Conservation (phyloP, 2,113 vertebrate genomes). For the Formicarius rufipectus region DNA sequence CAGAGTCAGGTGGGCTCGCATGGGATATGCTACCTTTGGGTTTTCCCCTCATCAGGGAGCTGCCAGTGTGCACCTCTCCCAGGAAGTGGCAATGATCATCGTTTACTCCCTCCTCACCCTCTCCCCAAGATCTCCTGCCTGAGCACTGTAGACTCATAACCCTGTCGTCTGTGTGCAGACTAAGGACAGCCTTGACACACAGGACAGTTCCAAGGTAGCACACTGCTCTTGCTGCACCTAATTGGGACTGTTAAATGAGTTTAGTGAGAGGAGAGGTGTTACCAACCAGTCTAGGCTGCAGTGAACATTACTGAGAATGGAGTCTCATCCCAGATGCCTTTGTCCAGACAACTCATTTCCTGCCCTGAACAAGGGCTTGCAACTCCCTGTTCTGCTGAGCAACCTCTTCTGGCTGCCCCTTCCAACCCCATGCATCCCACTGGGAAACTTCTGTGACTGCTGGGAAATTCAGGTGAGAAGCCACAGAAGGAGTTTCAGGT, state of each 20-base stretch:
- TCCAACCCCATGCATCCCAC: background rate
- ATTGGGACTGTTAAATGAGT: background rate
- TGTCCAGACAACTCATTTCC: background rate
- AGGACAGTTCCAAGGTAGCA: background rate
- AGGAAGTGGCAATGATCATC: rapidly evolving
- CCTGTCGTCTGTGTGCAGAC: background rate
- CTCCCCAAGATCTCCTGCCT: background rate
- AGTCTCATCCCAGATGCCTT: background rate
- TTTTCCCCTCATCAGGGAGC: background rate
- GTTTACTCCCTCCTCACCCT: background rate
- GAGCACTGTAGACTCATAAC: background rate
- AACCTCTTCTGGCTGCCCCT: background rate
- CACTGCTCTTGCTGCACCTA: background rate
- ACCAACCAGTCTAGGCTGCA: background rate
- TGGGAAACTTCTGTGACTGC: background rate
- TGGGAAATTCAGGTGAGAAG: background rate
- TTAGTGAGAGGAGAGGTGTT: background rate
- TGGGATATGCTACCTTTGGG: background rate
- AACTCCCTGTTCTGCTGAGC: background rate
- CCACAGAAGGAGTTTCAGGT: background rate
- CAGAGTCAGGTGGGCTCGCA: background rate
- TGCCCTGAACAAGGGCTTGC: background rate
- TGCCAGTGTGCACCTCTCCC: background rate
- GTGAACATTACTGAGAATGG: no score
- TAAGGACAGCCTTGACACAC: background rate